These are phyloP conservation scores for Brachionus koreanus DNA, from an alignment of 1,140 invertebrate genomes.

Conservation along the genomic window DNA sequence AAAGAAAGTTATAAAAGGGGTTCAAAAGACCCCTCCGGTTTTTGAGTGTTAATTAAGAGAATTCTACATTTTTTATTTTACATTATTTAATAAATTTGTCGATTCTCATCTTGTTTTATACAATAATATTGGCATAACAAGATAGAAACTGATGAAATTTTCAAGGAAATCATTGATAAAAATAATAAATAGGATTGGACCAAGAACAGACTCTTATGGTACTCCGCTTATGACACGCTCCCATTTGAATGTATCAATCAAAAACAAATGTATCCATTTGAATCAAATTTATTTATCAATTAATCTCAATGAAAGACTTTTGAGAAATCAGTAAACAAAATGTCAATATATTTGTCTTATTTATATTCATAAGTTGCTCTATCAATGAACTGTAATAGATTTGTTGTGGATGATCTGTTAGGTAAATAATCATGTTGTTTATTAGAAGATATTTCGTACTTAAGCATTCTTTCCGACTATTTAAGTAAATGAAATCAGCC, in stretches of 20 bases:
- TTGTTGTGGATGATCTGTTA: constrained; percentile 3
- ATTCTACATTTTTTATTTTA: no score
- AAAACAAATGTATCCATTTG: background rate
- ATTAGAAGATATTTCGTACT: background rate
- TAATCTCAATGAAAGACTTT: constrained; percentile 23
- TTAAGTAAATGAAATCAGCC: constrained; percentile 14
- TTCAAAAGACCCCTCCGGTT: no score
- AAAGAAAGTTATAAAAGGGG: no score
- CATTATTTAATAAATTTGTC: no score
- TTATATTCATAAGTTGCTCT: background rate
- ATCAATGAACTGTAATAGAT: constrained; percentile 7
- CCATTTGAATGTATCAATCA: background rate
- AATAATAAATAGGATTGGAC: background rate
- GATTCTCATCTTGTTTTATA: no score
- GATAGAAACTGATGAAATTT: background rate
- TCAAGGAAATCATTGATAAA: background rate
- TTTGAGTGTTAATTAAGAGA: no score
- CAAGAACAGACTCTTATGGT: background rate
- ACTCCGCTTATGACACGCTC: background rate
- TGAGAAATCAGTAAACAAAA: background rate
- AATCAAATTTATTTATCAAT: background rate
- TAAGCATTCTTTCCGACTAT: constrained; percentile 20
- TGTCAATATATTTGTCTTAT: background rate
- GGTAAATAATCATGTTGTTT: background rate
- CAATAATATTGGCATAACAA: no score